These are phyloP conservation scores for Harpalus rubripes DNA, from an alignment of 2,888 invertebrate genomes.

Conservation along the genomic window DNA sequence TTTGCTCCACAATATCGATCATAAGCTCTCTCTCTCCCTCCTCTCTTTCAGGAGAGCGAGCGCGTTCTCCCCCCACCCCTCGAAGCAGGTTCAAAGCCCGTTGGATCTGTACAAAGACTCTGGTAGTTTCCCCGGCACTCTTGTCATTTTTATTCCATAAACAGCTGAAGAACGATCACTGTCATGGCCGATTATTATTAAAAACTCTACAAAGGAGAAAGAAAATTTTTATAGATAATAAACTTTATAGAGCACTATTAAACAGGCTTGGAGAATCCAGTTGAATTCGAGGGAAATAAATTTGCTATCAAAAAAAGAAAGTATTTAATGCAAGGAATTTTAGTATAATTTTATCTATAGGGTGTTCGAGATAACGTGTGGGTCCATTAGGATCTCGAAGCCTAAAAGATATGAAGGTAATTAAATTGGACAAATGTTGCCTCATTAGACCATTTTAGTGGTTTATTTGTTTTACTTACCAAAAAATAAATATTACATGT, in stretches of 20 bases:
- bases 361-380: too few species aligned
- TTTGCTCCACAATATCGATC: conserved; percentile 49
- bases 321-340: too few species aligned
- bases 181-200: conserved; percentile 30
- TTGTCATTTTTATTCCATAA: conserved; percentile 39
- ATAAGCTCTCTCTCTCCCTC: conserved; percentile 31
- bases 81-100: conserved; percentile 8
- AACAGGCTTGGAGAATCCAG: neutral
- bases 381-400: too few species aligned
- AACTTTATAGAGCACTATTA: neutral
- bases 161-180: conserved; percentile 23
- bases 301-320: too few species aligned
- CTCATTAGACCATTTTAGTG: too few species aligned
- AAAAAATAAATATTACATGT: too few species aligned
- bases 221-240: neutral
- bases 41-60: neutral
- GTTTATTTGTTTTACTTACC: too few species aligned
- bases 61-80: neutral
- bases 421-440: too few species aligned
- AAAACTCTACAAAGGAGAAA: neutral
- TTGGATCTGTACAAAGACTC: conserved; percentile 23
- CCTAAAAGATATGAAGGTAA: too few species aligned
- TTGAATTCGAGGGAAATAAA: too few species aligned
- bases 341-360: too few species aligned
- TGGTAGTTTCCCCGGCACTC: neutral